phyloP scores from a whole-genome alignment of 53 echinoderm and acorn worm species.

The Mesocentrotus franciscanus region DNA sequence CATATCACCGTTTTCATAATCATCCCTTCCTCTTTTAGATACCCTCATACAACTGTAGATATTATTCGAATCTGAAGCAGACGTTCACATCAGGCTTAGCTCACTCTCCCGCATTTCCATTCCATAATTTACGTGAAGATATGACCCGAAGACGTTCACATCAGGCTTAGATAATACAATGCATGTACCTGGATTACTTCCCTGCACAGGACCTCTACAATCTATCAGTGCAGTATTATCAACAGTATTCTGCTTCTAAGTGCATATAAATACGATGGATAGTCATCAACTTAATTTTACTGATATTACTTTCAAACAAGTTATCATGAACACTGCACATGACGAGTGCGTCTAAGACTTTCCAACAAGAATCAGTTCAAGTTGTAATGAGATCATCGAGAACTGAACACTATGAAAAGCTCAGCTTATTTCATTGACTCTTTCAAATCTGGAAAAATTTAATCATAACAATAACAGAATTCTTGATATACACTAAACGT shows the following conservation, averaged over 20 bases:
- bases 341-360: not conserved
- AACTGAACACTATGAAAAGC: no score
- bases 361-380: not conserved
- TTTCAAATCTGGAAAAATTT: no score
- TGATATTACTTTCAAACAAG: not conserved
- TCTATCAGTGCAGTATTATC: not conserved
- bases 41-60: not conserved
- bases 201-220: not conserved
- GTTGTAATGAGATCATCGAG: no score
- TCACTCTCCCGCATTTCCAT: no score
- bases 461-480: not conserved
- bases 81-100: no score
- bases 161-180: not conserved
- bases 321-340: not conserved
- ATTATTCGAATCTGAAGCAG: no score
- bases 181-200: not conserved
- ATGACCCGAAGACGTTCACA: conserved; percentile 5
- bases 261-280: not conserved
- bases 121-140: not conserved
- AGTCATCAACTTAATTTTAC: not conserved
- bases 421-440: no score
- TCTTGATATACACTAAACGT: not conserved
- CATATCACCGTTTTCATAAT: not conserved
- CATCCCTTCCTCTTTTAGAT: not conserved
- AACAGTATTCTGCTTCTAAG: not conserved